A percentile compares a stretch with the other conserved stretches of the same genome.
Conservation (phyloP, 2,888 invertebrate species). For the Drosophila borborema region DNA sequence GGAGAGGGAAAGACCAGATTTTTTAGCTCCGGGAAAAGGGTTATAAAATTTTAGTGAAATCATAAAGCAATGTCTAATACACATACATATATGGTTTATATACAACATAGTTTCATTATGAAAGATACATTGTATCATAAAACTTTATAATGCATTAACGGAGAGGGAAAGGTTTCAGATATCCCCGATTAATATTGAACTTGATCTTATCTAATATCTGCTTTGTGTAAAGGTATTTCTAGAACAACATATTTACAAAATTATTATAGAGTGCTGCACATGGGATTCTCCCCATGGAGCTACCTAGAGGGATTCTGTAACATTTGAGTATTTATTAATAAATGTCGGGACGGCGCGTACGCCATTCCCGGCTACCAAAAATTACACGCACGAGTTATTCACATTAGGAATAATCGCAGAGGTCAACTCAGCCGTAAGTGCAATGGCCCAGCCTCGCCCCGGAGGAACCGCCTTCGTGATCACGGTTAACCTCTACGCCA, state of each 20-base stretch:
- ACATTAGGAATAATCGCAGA: conserved; percentile 91
- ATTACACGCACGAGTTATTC: conserved; percentile 90
- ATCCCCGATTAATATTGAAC: background rate
- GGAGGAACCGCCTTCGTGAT: conserved; percentile 63
- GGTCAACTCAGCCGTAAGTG: conserved; percentile 90
- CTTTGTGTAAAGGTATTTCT: no score
- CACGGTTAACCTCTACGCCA: conserved; percentile 82
- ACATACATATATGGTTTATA: background rate
- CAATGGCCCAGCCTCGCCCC: conserved; percentile 86
- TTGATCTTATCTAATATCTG: background rate
- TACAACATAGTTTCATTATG: background rate
- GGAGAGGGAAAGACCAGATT: conserved; percentile 15
- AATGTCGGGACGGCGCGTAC: conserved; percentile 87
- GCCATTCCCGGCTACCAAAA: conserved; percentile 89
- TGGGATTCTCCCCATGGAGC: background rate
- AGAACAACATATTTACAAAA: background rate
- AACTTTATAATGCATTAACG: conserved; percentile 6
- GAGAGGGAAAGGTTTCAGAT: background rate
- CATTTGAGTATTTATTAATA: no score
- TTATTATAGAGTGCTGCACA: background rate
- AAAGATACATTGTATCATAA: conserved; percentile 6
- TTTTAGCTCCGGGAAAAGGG: background rate
- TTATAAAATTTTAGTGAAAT: conserved; percentile 20
- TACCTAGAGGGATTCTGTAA: no score
- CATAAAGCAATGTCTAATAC: conserved; percentile 14